A percentile compares a stretch with the other conserved stretches of the same genome.
Evolutionary conservation across 2,888 invertebrate genomes (phyloP).

Genomic region (Atrina japonica): DNA sequence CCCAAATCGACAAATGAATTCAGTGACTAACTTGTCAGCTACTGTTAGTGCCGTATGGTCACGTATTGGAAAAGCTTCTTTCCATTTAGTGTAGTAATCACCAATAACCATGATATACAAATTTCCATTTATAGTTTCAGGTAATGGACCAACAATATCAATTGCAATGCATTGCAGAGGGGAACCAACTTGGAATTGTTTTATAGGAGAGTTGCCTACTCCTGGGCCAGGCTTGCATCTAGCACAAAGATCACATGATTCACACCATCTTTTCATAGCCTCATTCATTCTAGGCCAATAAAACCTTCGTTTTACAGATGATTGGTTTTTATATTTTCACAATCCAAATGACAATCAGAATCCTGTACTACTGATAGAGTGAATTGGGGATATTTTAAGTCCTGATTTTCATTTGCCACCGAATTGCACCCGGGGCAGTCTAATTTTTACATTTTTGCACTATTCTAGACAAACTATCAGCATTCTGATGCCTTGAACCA

Average conservation of each 20-base stretch:
- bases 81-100: conserved; percentile 45
- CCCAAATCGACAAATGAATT: conserved; percentile 28
- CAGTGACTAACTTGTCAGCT: conserved; percentile 43
- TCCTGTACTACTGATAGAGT: too few species aligned
- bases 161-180: conserved; percentile 25
- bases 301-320: too few species aligned
- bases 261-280: conserved; percentile 18
- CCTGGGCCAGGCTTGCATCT: conserved; percentile 28
- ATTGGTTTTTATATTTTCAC: too few species aligned
- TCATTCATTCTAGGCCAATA: background rate
- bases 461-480: background rate
- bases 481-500: too few species aligned
- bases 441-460: background rate
- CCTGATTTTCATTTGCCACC: too few species aligned
- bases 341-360: too few species aligned
- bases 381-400: too few species aligned
- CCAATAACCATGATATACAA: conserved; percentile 36
- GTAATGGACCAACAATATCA: conserved; percentile 33
- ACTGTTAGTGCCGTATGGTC: conserved; percentile 44
- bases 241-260: conserved; percentile 21
- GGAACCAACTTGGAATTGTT: conserved; percentile 9
- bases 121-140: conserved; percentile 1
- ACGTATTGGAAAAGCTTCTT: conserved; percentile 40
- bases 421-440: background rate
- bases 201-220: conserved; percentile 7